Conservation (phyloP, 2,888 invertebrate genomes). For the Uropetala carovei region DNA sequence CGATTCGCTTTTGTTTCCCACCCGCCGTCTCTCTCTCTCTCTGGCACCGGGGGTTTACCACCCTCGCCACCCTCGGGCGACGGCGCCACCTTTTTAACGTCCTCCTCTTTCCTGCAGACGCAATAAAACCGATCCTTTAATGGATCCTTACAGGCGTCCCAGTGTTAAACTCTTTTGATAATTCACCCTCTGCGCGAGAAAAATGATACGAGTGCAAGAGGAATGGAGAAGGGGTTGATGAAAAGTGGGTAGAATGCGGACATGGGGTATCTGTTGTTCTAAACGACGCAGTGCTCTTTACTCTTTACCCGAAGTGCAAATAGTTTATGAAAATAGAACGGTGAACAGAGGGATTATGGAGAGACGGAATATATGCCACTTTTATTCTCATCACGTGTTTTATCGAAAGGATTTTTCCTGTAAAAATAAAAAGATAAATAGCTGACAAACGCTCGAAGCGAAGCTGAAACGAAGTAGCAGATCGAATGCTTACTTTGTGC, state of each 20-base stretch:
- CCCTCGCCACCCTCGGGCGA: background rate
- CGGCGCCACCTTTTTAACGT: background rate
- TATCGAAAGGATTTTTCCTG: too few species aligned
- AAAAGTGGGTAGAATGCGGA: too few species aligned
- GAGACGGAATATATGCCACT: too few species aligned
- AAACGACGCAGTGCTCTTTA: too few species aligned
- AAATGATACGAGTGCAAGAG: background rate
- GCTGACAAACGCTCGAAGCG: too few species aligned
- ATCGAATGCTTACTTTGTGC: too few species aligned
- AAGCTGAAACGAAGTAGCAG: too few species aligned
- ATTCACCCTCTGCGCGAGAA: background rate
- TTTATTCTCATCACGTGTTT: too few species aligned
- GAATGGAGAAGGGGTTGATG: background rate
- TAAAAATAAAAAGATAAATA: too few species aligned
- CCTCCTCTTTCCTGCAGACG: background rate
- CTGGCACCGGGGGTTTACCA: background rate
- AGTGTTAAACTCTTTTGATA: background rate
- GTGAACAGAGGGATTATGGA: background rate
- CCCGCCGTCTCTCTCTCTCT: background rate
- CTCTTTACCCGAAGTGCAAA: background rate
- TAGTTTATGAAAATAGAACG: background rate
- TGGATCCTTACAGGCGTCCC: background rate
- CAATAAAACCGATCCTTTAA: background rate
- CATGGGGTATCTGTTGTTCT: too few species aligned
- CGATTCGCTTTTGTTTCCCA: constrained; percentile 36